These are phyloP conservation scores for Eupeodes luniger DNA, from an alignment of 2,888 invertebrate genomes.

Conservation along the genomic window DNA sequence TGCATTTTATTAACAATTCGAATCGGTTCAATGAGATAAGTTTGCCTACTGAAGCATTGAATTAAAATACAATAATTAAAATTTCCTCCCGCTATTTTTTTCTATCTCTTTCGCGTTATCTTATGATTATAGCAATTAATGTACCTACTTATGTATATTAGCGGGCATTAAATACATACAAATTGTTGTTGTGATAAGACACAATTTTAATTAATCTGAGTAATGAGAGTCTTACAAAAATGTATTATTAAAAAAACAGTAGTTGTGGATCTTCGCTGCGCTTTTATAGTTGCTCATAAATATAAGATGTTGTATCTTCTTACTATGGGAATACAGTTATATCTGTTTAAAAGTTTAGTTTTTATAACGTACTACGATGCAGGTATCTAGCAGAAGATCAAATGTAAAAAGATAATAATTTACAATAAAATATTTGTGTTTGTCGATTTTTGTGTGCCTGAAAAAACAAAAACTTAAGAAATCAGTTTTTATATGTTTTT, in stretches of 20 bases:
- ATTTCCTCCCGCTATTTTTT: not conserved
- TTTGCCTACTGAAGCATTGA: not conserved
- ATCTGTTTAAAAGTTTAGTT: constrained; percentile 52
- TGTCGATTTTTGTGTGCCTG: not conserved
- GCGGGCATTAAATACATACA: too few species aligned
- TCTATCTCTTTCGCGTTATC: constrained; percentile 2
- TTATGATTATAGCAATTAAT: not conserved
- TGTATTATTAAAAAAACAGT: not conserved
- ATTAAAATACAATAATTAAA: not conserved
- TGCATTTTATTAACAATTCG: not conserved
- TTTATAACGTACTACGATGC: constrained; percentile 48
- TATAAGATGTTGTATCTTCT: constrained; percentile 55
- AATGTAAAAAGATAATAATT: not conserved
- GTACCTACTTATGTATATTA: not conserved
- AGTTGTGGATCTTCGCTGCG: not conserved
- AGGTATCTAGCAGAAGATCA: constrained; percentile 42
- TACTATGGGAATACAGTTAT: constrained; percentile 50
- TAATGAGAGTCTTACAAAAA: not conserved
- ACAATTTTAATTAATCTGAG: constrained; percentile 18
- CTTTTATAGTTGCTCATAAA: not conserved
- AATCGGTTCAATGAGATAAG: not conserved
- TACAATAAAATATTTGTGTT: not conserved
- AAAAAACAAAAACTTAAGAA: not conserved
- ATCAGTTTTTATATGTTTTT: not conserved
- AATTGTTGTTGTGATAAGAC: not conserved